Conservation (phyloP, 2,113 vertebrate species). For the Scolopax mira region DNA sequence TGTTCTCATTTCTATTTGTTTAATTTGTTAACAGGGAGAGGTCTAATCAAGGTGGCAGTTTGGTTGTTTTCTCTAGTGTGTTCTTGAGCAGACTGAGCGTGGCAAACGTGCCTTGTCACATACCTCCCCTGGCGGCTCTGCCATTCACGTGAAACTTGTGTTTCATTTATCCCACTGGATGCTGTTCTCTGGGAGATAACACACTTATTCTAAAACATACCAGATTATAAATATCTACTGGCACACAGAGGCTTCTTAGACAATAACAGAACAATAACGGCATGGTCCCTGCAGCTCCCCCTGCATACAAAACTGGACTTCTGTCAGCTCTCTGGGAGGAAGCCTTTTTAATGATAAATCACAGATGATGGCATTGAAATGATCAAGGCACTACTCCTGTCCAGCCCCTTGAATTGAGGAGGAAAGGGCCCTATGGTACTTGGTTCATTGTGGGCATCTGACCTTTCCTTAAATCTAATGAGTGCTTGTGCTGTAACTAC, state of each 20-base stretch:
- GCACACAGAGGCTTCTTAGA: neutral
- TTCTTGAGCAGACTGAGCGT: neutral
- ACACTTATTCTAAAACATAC: neutral
- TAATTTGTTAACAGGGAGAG: conserved; percentile 8
- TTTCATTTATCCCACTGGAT: conserved; percentile 23
- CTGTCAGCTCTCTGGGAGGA: neutral
- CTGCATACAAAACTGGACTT: neutral
- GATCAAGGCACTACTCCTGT: neutral
- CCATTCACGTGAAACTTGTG: neutral
- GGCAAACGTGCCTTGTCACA: neutral
- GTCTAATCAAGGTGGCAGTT: neutral
- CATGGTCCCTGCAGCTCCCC: neutral
- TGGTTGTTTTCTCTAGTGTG: neutral
- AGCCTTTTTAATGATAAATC: neutral
- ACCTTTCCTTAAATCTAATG: neutral
- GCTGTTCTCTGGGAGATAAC: conserved; percentile 48
- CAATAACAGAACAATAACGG: neutral
- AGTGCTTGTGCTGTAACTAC: neutral
- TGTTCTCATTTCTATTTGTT: conserved; percentile 24
- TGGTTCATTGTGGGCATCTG: neutral
- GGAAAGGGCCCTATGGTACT: neutral
- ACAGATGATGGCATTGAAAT: conserved; percentile 1
- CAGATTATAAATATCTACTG: conserved; percentile 53
- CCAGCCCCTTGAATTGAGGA: conserved; percentile 21
- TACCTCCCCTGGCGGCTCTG: neutral